These are phyloP conservation scores for Peromyscus californicus DNA, from an alignment of 2,113 vertebrate genomes.

Conservation along the genomic window DNA sequence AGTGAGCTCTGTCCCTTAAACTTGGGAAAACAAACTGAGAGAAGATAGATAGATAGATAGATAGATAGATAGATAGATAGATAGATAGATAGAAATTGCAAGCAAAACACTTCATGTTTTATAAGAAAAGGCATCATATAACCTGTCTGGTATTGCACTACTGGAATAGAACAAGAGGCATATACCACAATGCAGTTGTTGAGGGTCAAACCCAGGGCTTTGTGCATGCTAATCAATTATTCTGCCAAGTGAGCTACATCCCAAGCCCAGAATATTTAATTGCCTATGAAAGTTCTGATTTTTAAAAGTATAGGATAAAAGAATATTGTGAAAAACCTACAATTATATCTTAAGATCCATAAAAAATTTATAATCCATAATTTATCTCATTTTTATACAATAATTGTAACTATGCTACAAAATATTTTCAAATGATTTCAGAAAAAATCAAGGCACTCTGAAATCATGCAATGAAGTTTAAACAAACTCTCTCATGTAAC, in stretches of 20 bases:
- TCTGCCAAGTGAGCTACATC: background rate
- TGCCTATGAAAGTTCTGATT: conserved; percentile 33
- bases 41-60: background rate
- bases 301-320: conserved; percentile 32
- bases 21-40: background rate
- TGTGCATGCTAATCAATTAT: background rate
- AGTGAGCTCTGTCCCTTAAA: background rate
- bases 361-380: conserved; percentile 56
- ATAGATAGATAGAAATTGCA: background rate
- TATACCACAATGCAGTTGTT: background rate
- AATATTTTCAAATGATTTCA: conserved; percentile 60
- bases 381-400: conserved; percentile 44
- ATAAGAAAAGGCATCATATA: background rate
- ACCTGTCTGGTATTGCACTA: background rate
- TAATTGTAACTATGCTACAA: conserved; percentile 36
- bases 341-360: conserved; percentile 27
- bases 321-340: background rate
- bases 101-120: conserved; percentile 21
- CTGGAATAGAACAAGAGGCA: background rate
- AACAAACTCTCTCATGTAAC: conserved; percentile 56
- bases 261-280: background rate
- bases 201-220: background rate
- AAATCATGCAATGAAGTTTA: conserved; percentile 53
- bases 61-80: background rate
- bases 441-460: background rate